Evolutionary conservation across 2,113 vertebrate genomes (phyloP).

Genomic region (Taurulus bubalis): DNA sequence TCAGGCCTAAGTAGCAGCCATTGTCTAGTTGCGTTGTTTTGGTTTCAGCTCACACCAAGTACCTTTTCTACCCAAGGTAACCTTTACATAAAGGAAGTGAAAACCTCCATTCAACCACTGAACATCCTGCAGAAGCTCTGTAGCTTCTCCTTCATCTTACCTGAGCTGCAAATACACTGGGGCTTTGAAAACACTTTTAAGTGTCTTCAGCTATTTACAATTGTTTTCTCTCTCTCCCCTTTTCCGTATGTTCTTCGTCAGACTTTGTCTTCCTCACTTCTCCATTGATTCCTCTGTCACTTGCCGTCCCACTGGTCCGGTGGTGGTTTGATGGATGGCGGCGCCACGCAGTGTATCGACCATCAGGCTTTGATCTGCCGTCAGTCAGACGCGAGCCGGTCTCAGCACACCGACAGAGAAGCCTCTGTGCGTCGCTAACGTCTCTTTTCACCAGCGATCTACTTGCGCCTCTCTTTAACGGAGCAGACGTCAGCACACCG

Average conservation of each 20-base stretch:
- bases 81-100: conserved; percentile 47
- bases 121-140: conserved; percentile 18
- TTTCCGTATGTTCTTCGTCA: not conserved
- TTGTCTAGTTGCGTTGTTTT: conserved; percentile 50
- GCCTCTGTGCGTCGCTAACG: not conserved
- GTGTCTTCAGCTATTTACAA: not conserved
- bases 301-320: conserved; percentile 18
- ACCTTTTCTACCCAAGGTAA: conserved; percentile 8
- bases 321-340: conserved; percentile 41
- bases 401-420: conserved; percentile 37
- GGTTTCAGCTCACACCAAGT: conserved; percentile 27
- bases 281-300: conserved; percentile 39
- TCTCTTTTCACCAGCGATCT: not conserved
- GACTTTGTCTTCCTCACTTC: conserved; percentile 12
- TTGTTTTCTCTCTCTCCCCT: not conserved
- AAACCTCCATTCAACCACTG: conserved; percentile 6
- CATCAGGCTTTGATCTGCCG: conserved; percentile 43
- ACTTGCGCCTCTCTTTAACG: not conserved
- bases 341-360: conserved; percentile 29
- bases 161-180: not conserved
- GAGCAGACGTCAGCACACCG: not conserved
- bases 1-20: conserved; percentile 51
- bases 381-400: conserved; percentile 42
- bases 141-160: not conserved
- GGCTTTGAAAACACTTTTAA: not conserved